Base-by-base conservation (phyloP, 2,888 invertebrate species). In the Formica aserva region DNA sequence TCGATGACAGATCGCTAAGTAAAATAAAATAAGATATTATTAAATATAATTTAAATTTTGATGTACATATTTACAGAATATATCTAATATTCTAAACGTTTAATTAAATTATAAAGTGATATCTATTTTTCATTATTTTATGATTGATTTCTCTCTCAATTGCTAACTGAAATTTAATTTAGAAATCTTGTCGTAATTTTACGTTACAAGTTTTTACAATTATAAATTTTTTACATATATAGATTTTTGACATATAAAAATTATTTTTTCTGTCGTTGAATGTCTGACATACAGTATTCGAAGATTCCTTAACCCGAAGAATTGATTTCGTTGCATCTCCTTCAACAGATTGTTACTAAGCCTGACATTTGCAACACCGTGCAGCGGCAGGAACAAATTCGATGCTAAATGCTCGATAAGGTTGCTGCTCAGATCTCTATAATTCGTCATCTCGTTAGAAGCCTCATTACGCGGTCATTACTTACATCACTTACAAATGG, bases 1-100 rank as follows among this genome's bases (percentile, higher is more conserved):
- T 97, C 88, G 96, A 96, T 0, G 97, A 97, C 57, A 97, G 93
- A 89, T 97, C 94, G 4, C 94, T 94, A 83, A 5, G 89, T 88
- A 83, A 11, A 77, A 82, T 82, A 62, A 55, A 45, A 67, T 55
- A 4, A 1, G 11, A 48, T 15, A 6, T n/a, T 48, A 52, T 52
- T n/a, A 52, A n/a, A 52, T n/a, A 8, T n/a, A 52, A 52, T 52
- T 8, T 52, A 48, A 18, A 18, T 52, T 52, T n/a, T 5, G 8
- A 52, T 52, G n/a, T n/a, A 52, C 6, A 52, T 52, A 52, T 52
- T n/a, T 52, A 52, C 6, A 52, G 8, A 52, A 52, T 52, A 8
- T 52, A 52, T n/a, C 8, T 52, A 52, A 52, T 52, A 52, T 52
- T 52, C 8, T n/a, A 48, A n/a, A 6, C n/a, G 2, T 52, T 52